These are phyloP conservation scores for Drosophila aff. DNA, from an alignment of 1,140 invertebrate species.

Conservation along the genomic window DNA sequence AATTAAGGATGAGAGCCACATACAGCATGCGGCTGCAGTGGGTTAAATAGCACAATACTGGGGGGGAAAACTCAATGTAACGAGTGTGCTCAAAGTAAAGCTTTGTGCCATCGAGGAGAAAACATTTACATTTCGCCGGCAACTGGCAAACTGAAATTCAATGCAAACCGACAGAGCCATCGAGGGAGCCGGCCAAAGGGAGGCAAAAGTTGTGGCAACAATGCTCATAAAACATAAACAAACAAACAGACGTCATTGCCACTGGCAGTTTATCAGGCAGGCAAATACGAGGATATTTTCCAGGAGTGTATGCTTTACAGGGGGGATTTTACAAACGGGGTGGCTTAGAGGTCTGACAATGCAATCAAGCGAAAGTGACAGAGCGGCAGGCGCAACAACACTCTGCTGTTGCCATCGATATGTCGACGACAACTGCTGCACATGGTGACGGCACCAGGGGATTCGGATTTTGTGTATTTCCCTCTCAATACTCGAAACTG, in stretches of 20 bases:
- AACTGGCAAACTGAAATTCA: constrained; percentile 60
- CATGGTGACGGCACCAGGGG: constrained; percentile 33
- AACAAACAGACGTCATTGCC: constrained; percentile 70
- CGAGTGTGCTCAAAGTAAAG: constrained; percentile 52
- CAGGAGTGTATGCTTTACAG: neutral
- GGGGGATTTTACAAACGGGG: constrained; percentile 1
- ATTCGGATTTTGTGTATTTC: constrained; percentile 20
- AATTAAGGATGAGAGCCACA: constrained; percentile 33
- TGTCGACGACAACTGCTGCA: constrained; percentile 43
- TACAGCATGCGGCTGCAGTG: neutral
- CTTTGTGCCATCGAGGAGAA: constrained; percentile 56
- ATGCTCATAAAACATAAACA: constrained; percentile 79
- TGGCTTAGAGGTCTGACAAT: constrained; percentile 50
- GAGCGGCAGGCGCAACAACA: constrained; percentile 39
- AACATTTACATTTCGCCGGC: constrained; percentile 72
- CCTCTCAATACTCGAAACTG: constrained; percentile 21
- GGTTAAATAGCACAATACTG: constrained; percentile 21
- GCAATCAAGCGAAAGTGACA: constrained; percentile 67
- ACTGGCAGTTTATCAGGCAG: constrained; percentile 53
- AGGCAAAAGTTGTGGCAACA: constrained; percentile 69
- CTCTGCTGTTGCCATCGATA: constrained; percentile 51
- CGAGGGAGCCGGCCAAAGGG: neutral
- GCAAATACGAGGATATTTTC: constrained; percentile 30
- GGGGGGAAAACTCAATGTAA: constrained; percentile 1
- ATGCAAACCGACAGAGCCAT: constrained; percentile 57